Evolutionary conservation across 2,888 invertebrate species (phyloP).

Genomic region (Chloroclystis v-ata): DNA sequence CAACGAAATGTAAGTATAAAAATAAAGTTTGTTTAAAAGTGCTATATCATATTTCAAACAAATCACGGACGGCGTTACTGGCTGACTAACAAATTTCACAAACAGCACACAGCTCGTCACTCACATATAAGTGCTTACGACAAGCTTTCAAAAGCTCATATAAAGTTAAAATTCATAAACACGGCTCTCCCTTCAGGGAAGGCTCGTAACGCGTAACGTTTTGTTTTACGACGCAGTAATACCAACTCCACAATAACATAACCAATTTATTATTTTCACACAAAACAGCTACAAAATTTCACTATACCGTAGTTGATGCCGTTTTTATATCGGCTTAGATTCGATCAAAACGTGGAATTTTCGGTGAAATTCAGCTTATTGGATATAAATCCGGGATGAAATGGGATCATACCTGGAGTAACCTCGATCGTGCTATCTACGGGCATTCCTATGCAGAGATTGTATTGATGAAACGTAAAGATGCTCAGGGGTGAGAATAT

Average conservation of each 20-base stretch:
- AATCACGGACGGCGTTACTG: neutral
- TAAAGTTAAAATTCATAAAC: conserved; percentile 39
- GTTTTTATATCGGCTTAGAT: conserved; percentile 43
- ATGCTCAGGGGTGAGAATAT: conserved; percentile 9
- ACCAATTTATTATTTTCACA: conserved; percentile 45
- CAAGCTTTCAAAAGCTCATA: conserved; percentile 35
- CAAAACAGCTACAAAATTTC: conserved; percentile 42
- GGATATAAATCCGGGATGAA: conserved; percentile 66
- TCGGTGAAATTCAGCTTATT: conserved; percentile 56
- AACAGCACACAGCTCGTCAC: neutral
- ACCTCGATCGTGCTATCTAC: conserved; percentile 23
- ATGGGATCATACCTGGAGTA: conserved; percentile 53
- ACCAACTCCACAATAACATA: conserved; percentile 39
- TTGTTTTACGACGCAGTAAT: conserved; percentile 44
- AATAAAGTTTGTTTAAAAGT: no score
- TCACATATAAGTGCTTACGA: conserved; percentile 15
- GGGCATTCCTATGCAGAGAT: conserved; percentile 17
- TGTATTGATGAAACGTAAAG: conserved; percentile 13
- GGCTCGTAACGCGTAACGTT: conserved; percentile 38
- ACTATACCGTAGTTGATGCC: conserved; percentile 38
- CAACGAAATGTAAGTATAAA: no score
- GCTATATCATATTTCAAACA: conserved; percentile 27
- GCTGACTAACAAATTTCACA: neutral
- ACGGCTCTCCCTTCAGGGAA: conserved; percentile 30
- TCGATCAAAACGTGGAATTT: conserved; percentile 55